Base-by-base conservation (phyloP, 2,888 invertebrate species). In the Operophtera brumata region DNA sequence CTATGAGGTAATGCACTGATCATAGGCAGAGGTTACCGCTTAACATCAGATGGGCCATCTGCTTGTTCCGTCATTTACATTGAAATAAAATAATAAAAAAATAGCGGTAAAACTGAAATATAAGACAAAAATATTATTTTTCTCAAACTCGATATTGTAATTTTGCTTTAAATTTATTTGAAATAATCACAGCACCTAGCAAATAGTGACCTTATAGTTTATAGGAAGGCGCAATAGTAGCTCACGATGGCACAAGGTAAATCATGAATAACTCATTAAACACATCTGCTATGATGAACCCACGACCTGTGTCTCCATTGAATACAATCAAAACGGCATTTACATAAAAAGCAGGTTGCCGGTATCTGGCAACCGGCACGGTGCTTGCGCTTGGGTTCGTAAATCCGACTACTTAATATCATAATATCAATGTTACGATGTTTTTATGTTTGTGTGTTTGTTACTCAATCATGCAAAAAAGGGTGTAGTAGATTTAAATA, bases 251-350 rank as follows among this genome's bases (percentile, higher is more conserved):
- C 66, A 61, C 61, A 57, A 62, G 62, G 64, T 62, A 47, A 65
- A 63, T 72, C 79, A 77, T 82, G 82, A 82, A 81, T 81, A 80
- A 82, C 80, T 81, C 81, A 82, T 82, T 82, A 77, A 80, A 78
- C 71, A 74, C 73, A 78, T 75, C 74, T 71, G 65, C 62, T 57
- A 57, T 67, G 71, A 70, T 80, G 80, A 75, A 74, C 82, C 66
- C 69, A 49, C 72, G 82, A 79, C 80, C 82, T 75, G 70, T 71
- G 81, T 76, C 77, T 76, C 71, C 73, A 74, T 66, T 61, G 71
- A 73, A 69, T 71, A 77, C 70, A 68, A 69, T 66, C 69, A 64
- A 53, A 60, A 35, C 9, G 30, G 6, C 41, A 25, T 1, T 47
- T 9, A 45, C 26, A 32, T 8, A 28, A 40, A 28, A 45, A 10